Percentiles rank a stretch among this genome's conserved stretches.
phyloP scores from a whole-genome alignment of 2,113 vertebrate species.

The Cyrtonyx montezumae region DNA sequence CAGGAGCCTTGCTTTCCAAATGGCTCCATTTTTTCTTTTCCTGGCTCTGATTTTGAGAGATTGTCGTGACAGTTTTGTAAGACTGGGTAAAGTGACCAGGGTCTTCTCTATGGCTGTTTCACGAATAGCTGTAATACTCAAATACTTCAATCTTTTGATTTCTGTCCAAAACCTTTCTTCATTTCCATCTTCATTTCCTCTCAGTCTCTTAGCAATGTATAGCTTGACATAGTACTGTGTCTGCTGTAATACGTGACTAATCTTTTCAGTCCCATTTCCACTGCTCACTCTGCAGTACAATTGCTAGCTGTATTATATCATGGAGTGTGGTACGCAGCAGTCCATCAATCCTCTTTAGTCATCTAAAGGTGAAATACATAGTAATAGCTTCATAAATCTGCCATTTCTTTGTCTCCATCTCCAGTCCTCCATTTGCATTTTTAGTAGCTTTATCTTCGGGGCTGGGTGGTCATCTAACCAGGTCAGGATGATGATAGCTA shows the following conservation, averaged over 20 bases:
- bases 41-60: not conserved
- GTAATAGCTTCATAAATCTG: slow-evolving; percentile 71
- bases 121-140: not conserved
- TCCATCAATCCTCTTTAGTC: slow-evolving; percentile 56
- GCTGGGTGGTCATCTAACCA: slow-evolving; percentile 43
- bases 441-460: slow-evolving; percentile 60
- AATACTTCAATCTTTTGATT: slow-evolving; percentile 28
- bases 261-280: slow-evolving; percentile 53
- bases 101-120: not conserved
- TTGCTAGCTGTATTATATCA: slow-evolving; percentile 14
- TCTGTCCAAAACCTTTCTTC: slow-evolving; percentile 19
- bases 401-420: slow-evolving; percentile 38
- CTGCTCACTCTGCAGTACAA: slow-evolving; percentile 35
- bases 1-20: not conserved
- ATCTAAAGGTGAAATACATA: slow-evolving; percentile 57
- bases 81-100: not conserved
- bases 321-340: slow-evolving; percentile 12
- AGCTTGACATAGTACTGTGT: not conserved
- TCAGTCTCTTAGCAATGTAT: not conserved
- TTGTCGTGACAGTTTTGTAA: not conserved
- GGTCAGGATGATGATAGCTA: not conserved
- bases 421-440: slow-evolving; percentile 37
- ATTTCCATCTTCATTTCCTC: slow-evolving; percentile 64
- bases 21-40: not conserved
- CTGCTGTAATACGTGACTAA: slow-evolving; percentile 62